A percentile compares a stretch with the other conserved stretches of the same genome.
Conservation (phyloP, 1,140 invertebrate species). For the Meloidogyne floridensis region DNA sequence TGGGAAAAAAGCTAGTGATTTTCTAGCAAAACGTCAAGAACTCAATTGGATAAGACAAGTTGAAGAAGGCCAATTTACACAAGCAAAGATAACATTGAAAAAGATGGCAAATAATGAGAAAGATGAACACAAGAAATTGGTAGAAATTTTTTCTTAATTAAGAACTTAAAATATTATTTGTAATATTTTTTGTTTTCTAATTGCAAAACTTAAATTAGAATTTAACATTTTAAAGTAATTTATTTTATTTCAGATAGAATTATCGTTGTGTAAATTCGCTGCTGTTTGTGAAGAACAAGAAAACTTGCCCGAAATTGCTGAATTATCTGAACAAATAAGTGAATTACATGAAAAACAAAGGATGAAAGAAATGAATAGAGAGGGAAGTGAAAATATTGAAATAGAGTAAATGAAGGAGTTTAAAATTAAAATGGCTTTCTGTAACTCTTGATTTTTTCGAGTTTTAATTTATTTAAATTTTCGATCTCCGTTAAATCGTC, state of each 20-base stretch:
- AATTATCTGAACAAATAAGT: conserved; percentile 35
- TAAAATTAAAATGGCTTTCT: neutral
- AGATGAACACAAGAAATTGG: conserved; percentile 37
- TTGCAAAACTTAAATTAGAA: neutral
- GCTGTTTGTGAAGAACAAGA: conserved; percentile 41
- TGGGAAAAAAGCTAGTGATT: conserved; percentile 38
- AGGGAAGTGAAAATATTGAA: neutral
- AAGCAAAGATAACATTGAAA: conserved; percentile 30
- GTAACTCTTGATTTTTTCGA: too few relatives aligned
- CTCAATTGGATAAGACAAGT: conserved; percentile 45
- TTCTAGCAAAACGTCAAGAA: conserved; percentile 34
- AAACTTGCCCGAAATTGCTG: conserved; percentile 36
- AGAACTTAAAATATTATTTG: neutral
- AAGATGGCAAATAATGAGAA: conserved; percentile 37
- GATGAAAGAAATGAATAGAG: neutral
- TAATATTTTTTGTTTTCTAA: too few relatives aligned
- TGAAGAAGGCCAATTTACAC: conserved; percentile 26
- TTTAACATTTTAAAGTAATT: neutral
- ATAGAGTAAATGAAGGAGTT: neutral
- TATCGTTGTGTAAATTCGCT: conserved; percentile 34
- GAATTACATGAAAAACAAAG: neutral
- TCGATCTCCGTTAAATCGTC: too few relatives aligned
- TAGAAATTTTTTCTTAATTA: neutral
- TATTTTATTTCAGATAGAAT: conserved; percentile 26
- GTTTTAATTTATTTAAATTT: too few relatives aligned